Evolutionary conservation across 2,888 invertebrate genomes (phyloP), one percentile per base, ranked within the genome.

Genomic region (Margaritifera margaritifera): DNA sequence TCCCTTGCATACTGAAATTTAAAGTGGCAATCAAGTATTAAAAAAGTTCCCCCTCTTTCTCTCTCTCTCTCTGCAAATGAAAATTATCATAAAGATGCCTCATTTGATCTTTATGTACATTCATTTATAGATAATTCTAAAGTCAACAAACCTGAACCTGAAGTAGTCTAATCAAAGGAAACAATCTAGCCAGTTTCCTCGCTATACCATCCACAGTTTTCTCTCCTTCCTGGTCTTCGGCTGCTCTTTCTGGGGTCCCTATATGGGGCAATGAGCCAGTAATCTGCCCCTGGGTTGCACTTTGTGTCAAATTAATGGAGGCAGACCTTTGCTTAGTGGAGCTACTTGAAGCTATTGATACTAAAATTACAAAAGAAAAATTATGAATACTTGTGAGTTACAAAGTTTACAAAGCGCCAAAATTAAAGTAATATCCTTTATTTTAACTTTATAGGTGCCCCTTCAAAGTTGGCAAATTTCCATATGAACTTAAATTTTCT

Each of bases 101-200:
- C 8, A 8, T 31, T 31, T 6, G 31, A 6, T 31, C 31, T 42
- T 42, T 42, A 1, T 42, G 1, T 11, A 42, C 11, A 42, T 42
- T 42, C 42, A 42, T 42, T 11, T 31, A 31, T 6, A 31, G 6
- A 31, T 31, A 31, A 31, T 31, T 31, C 31, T 42, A 42, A 11
- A 42, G 42, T 24, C n/a, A 31, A n/a, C 51, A 25, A 69, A 87
- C 88, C 86, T 88, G 87, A 5, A 88, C 75, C 63, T 88, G 84
- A 52, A 87, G 67, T 62, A 84, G 80, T 60, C 84, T 80, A 24
- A 87, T 64, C 8, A 86, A 69, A 19, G 87, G 87, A 66, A 84
- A 86, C 62, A 78, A 79, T 15, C 72, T 62, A 15, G 82, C 79
- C 53, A 82, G 66, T 65, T 66, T 78, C 24, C 71, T 73, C 20